Base-by-base conservation (phyloP, 37 sponge, comb jelly and placozoan genomes). In the Cliona cf. orientalis region DNA sequence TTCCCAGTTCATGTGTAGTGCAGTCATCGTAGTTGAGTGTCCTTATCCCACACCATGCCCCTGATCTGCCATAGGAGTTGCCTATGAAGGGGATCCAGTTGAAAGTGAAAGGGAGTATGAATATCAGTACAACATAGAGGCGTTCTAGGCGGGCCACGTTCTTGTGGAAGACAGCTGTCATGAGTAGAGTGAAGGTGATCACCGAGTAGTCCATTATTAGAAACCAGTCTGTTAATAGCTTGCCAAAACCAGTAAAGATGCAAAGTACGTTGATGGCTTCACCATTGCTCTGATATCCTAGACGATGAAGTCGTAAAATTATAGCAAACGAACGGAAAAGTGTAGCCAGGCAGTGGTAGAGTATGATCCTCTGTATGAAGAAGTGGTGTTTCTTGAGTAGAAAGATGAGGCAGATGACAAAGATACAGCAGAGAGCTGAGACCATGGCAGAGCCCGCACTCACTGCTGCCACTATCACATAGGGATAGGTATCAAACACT, bases 331-430 rank as follows among this genome's bases (percentile, higher is more conserved):
- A 62, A 43, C 85, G 73, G 0, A 87, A 58, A 11, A 67, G 43
- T 0, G 89, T 74, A 2, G 91, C 79, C 5, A 95, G 78, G 62
- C 83, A 69, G 66, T 88, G 86, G 65, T 95, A 91, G 25, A 95
- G 89, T 34, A 95, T 82, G 31, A 95, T 76, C 43, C 95, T 76
- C 44, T 95, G 95, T 0, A 75, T 82, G 89, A 91, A 95, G 62
- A 88, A 64, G 42, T 68, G 25, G 74, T 95, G 88, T 56, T 95
- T 95, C 86, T 88, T 95, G 83, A 86, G 83, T 38, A 85, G 66
- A 45, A 91, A 56, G 12, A 95, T 86, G n/a, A 86, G 14, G 32
- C 79, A 42, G 46, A 89, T 84, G 84, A 89, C 81, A 25, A 74
- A 76, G 7, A 82, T 38, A 34, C 82, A 80, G 42, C 59, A 66